phyloP scores from a whole-genome alignment of 2,888 invertebrate species.

The Xanthia icteritia region DNA sequence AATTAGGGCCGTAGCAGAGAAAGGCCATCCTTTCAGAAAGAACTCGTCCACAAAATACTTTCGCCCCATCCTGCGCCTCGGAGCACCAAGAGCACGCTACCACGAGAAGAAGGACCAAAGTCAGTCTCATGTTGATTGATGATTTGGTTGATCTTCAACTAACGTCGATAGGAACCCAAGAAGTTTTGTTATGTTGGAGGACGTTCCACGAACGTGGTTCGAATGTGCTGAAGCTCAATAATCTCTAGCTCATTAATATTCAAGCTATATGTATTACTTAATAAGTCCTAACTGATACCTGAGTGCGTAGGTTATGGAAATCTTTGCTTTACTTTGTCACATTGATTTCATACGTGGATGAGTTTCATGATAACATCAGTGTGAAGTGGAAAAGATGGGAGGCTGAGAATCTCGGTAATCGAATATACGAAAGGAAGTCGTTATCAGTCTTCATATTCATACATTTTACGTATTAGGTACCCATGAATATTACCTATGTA shows the following conservation, averaged over 20 bases:
- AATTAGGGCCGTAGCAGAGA: constrained; percentile 24
- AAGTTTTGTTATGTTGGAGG: neutral
- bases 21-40: constrained; percentile 21
- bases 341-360: constrained; percentile 35
- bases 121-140: constrained; percentile 41
- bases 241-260: constrained; percentile 42
- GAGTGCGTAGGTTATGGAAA: constrained; percentile 37
- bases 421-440: neutral
- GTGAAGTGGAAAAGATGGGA: neutral
- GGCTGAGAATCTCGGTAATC: neutral
- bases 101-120: constrained; percentile 23
- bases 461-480: neutral
- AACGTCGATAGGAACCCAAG: neutral
- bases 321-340: constrained; percentile 32
- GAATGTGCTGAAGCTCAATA: constrained; percentile 32
- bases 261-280: constrained; percentile 18
- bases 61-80: constrained; percentile 24
- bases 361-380: neutral
- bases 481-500: neutral
- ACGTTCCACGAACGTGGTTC: constrained; percentile 2
- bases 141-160: neutral
- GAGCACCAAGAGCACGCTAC: constrained; percentile 22
- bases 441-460: neutral
- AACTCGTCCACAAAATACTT: constrained; percentile 36
- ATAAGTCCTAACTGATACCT: constrained; percentile 8